Conservation (phyloP, 2,888 invertebrate genomes). For the Idaea aversata region DNA sequence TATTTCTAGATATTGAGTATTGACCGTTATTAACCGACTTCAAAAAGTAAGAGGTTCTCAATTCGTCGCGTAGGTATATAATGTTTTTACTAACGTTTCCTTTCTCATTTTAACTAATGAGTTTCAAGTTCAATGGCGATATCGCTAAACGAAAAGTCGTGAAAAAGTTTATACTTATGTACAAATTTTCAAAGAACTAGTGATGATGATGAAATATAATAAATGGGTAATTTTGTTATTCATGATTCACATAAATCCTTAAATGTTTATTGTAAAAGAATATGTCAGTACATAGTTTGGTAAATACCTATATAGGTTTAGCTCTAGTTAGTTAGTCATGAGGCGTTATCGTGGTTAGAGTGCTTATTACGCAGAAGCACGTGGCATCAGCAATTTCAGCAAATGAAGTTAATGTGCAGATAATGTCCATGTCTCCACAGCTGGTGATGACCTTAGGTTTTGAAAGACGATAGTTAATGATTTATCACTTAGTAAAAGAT, state of each 20-base stretch:
- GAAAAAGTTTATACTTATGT: not conserved
- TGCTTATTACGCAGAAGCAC: not conserved
- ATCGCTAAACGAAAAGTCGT: not conserved
- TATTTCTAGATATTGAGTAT: too few species aligned
- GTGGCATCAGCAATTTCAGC: not conserved
- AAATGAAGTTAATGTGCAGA: not conserved
- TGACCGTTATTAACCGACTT: too few species aligned
- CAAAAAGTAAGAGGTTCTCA: too few species aligned
- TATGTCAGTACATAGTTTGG: not conserved
- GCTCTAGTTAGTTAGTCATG: not conserved
- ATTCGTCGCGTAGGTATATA: not conserved
- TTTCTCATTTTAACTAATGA: not conserved
- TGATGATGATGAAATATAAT: too few species aligned
- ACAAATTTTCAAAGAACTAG: too few species aligned
- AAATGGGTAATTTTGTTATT: too few species aligned
- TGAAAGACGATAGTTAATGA: too few species aligned
- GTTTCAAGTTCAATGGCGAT: not conserved
- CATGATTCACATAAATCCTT: too few species aligned
- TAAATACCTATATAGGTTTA: not conserved
- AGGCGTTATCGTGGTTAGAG: not conserved
- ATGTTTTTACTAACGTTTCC: not conserved
- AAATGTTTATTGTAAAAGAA: not conserved
- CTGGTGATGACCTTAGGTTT: too few species aligned
- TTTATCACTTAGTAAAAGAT: too few species aligned
- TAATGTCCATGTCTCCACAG: not conserved